Evolutionary conservation across 2,113 vertebrate species (phyloP), one percentile per base, ranked within the genome.

Genomic region (Daubentonia madagascariensis): DNA sequence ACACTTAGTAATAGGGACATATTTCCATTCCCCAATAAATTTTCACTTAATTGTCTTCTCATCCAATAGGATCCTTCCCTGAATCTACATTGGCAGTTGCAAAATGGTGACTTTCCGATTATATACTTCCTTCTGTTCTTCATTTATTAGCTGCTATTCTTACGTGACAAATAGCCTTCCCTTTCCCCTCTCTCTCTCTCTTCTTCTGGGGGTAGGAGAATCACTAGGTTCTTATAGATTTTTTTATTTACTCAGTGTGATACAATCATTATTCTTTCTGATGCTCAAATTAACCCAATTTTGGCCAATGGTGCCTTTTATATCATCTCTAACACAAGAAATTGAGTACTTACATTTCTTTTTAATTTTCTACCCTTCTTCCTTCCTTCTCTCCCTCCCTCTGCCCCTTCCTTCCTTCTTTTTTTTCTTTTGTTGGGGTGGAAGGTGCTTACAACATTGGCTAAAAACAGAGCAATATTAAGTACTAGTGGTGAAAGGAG

Each of bases 231-330:
- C 35, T 23, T 52, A 63, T 5, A 72, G 28, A 37, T 59, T 72
- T 94, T 78, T 72, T 78, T 72, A 83, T 85, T 75, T 67, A 92
- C 28, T 93, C 67, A 87, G 50, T 86, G 35, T 86, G 59, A 70
- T 91, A 40, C 12, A 85, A 50, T 96, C 52, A 79, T 76, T 61
- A 93, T 61, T 91, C 12, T 85, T 81, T 68, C 80, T 76, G 8
- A 92, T 85, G n/a, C 67, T 90, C 8, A 75, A 12, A 86, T 94
- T 95, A 93, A 96, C 50, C 30, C 40, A 40, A 0, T 81, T 86
- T 85, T 63, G 25, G 32, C 23, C 65, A 76, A 5, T 35, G 10
- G 48, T 45, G 13, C 9, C 68, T 72, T 86, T 93, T 81, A 40
- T 83, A 22, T 61, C 91, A 76, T 48, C 52, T 95, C 59, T 54